A percentile compares a stretch with the other conserved stretches of the same genome.
Conservation (phyloP, 2,113 vertebrate genomes). For the Dipodomys stephensi region DNA sequence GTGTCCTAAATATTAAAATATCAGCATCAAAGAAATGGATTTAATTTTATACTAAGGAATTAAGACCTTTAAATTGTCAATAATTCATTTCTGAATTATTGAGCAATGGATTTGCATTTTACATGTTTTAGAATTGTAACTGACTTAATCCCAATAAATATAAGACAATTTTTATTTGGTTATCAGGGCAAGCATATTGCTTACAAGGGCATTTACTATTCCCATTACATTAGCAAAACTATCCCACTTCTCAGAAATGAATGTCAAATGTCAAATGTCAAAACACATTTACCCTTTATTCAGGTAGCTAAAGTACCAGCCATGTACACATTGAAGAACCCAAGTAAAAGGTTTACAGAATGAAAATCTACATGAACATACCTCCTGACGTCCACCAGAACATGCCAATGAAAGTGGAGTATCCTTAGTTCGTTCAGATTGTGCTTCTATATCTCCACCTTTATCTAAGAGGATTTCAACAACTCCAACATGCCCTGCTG, state of each 20-base stretch:
- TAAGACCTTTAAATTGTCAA: conserved; percentile 38
- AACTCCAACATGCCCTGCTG: conserved; percentile 97
- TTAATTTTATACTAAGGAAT: conserved; percentile 29
- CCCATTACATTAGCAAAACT: conserved; percentile 25
- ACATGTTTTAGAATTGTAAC: conserved; percentile 3
- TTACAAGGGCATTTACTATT: conserved; percentile 3
- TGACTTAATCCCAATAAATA: conserved; percentile 6
- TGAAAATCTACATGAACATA: conserved; percentile 75
- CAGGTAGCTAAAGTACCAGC: conserved; percentile 44
- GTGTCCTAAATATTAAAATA: conserved; percentile 52
- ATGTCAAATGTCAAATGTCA: background rate
- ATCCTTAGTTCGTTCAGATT: conserved; percentile 99
- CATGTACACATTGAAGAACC: conserved; percentile 42
- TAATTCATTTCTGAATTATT: too few species aligned
- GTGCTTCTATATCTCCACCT: conserved; percentile 98
- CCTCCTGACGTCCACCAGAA: conserved; percentile 98
- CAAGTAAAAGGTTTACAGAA: conserved; percentile 59
- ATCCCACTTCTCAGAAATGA: background rate
- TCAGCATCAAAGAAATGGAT: conserved; percentile 44
- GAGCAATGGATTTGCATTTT: conserved; percentile 2
- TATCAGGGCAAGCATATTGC: conserved; percentile 36
- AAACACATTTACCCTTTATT: conserved; percentile 21
- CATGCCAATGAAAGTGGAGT: conserved; percentile 98
- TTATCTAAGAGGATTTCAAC: conserved; percentile 99
- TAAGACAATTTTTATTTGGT: conserved; percentile 29